Evolutionary conservation across 2,797 vertebrate genomes (phyloP).

Genomic region (Erethizon dorsatum): DNA sequence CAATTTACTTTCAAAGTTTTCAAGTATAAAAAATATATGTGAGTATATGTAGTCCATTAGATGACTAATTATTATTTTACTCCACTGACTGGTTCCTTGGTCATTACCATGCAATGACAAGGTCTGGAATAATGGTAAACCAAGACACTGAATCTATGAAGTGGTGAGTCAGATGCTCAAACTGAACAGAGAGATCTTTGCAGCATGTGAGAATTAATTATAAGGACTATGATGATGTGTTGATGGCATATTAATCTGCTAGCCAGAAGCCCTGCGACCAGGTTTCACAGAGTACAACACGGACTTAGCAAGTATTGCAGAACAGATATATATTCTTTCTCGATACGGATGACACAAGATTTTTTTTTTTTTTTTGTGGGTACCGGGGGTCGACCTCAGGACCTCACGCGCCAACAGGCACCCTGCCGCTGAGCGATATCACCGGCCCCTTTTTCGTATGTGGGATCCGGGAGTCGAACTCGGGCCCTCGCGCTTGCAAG

Average conservation of each 20-base stretch:
- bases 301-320: background rate
- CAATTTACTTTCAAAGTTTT: slow-evolving; percentile 46
- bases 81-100: background rate
- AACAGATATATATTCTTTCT: background rate
- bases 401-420: too few species aligned
- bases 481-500: too few species aligned
- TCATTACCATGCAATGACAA: slow-evolving; percentile 22
- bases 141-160: background rate
- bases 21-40: background rate
- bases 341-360: background rate
- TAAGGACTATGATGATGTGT: background rate
- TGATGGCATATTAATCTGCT: background rate
- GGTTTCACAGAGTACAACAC: background rate
- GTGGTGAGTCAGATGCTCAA: background rate
- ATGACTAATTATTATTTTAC: slow-evolving; percentile 25
- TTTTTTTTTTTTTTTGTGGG: too few species aligned
- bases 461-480: too few species aligned
- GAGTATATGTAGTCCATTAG: background rate
- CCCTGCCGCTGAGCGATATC: too few species aligned
- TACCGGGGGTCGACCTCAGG: too few species aligned
- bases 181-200: background rate
- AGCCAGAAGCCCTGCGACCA: slow-evolving; percentile 21
- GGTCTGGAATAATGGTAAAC: background rate
- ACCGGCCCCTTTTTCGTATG: too few species aligned
- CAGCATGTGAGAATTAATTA: background rate